Conservation (phyloP, 2,797 vertebrate species). For the Pipistrellus pipistrellus region DNA sequence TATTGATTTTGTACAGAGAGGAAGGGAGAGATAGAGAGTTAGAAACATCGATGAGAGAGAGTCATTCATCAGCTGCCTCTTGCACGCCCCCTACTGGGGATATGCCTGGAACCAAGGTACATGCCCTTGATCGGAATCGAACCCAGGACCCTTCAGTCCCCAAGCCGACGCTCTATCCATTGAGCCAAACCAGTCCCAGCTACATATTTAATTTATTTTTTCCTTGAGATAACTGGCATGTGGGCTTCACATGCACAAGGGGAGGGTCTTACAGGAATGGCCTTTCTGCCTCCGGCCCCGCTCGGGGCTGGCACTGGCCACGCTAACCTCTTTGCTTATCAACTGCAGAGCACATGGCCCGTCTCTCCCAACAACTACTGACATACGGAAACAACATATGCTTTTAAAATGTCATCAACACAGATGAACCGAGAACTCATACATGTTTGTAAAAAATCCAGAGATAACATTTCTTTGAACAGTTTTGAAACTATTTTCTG, state of each 20-base stretch:
- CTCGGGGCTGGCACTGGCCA: neutral
- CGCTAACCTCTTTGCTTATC: neutral
- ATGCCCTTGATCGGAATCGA: no score
- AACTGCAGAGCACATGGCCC: neutral
- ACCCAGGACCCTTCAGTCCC: no score
- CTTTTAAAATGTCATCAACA: neutral
- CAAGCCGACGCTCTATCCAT: no score
- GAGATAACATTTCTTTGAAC: neutral
- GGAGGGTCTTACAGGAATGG: neutral
- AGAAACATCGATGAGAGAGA: no score
- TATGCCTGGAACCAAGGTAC: no score
- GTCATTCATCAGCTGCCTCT: no score
- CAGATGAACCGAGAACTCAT: neutral
- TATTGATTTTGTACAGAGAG: no score
- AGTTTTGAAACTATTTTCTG: constrained; percentile 29
- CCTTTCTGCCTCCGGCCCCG: neutral
- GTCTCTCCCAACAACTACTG: neutral
- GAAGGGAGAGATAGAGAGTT: no score
- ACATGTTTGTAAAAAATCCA: neutral
- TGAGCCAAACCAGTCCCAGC: no score
- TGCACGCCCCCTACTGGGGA: no score
- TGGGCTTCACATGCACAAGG: neutral
- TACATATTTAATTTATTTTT: neutral
- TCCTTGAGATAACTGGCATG: neutral
- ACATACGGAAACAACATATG: neutral